Percentiles rank a stretch among this genome's conserved stretches.
phyloP scores from a whole-genome alignment of 1,140 invertebrate genomes.

The Drosophila kikkawai region DNA sequence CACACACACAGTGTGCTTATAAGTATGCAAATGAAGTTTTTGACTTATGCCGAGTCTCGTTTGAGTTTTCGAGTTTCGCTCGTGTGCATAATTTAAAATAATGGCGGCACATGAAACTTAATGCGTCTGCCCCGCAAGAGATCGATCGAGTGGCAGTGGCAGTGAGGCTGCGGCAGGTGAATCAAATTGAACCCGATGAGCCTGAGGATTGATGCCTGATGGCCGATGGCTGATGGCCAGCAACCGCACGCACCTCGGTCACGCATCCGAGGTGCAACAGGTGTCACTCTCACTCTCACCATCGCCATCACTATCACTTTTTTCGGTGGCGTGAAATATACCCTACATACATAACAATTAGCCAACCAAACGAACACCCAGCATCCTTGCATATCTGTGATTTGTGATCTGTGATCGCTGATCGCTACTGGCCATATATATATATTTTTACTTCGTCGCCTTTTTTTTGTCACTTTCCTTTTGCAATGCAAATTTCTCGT shows the following conservation, averaged over 20 bases:
- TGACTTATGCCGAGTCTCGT: conserved; percentile 63
- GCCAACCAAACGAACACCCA: conserved; percentile 42
- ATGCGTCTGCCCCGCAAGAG: conserved; percentile 69
- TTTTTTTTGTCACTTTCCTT: conserved; percentile 78
- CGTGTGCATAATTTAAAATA: conserved; percentile 83
- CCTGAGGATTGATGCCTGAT: conserved; percentile 61
- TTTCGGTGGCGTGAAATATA: conserved; percentile 43
- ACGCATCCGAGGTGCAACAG: conserved; percentile 49
- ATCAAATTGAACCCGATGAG: conserved; percentile 26
- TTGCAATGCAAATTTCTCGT: conserved; percentile 81
- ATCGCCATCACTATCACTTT: conserved; percentile 39
- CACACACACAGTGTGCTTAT: neutral
- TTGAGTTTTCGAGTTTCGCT: conserved; percentile 52
- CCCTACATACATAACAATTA: conserved; percentile 78
- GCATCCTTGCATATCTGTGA: conserved; percentile 58
- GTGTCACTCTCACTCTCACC: conserved; percentile 62
- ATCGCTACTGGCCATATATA: conserved; percentile 38
- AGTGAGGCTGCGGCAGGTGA: conserved; percentile 23
- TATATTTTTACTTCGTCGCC: conserved; percentile 14
- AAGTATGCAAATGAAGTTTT: conserved; percentile 74
- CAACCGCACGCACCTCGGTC: conserved; percentile 43
- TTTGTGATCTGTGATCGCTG: conserved; percentile 56
- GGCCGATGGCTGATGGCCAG: conserved; percentile 33
- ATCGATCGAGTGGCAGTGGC: conserved; percentile 43
- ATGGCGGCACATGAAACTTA: conserved; percentile 77